Evolutionary conservation across 2,797 vertebrate species (phyloP), one percentile per base, ranked within the genome.

Genomic region (Gymnoscopelus braueri): DNA sequence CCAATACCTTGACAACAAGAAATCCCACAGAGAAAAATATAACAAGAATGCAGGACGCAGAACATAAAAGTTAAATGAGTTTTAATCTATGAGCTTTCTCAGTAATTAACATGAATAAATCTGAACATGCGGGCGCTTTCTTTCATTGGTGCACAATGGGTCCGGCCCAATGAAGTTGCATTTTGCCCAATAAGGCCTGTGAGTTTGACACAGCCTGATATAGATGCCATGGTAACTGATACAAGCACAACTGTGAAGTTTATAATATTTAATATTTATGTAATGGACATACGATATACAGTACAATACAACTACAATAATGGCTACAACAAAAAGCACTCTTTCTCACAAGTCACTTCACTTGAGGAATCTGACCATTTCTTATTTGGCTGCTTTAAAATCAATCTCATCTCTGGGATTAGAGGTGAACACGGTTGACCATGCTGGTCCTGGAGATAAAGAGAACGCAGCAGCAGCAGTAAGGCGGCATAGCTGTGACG

Each of bases 401-500:
- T 69, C 32, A 32, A 12, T 68, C 13, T 51, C 19, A 69, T 29
- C 19, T 62, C 32, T 35, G 5, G 54, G 55, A 29, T 71, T 13
- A 66, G 12, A 72, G 48, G 23, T 66, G 76, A 26, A 23, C 15
- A n/a, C 52, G 48, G 71, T 14, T 68, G 72, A 81, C 70, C 49
- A 80, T 71, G 61, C 23, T 10, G 26, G 35, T 60, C 69, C 11
- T 5, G 69, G 58, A 84, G 67, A 78, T 74, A 60, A 73, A 70
- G 65, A 69, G 77, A 79, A 77, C 47, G 57, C 66, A 70, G 66
- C 63, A 75, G 13, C 48, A 49, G 32, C 48, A 50, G 48, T 50
- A 55, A 54, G 56, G 52, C 23, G 51, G 19, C 57, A 29, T 14
- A 3, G 54, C 35, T n/a, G 77, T 85, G 80, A 85, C 80, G 82